A percentile compares a stretch with the other conserved stretches of the same genome.
Conservation (phyloP, 2,113 vertebrate genomes). For the Burhinus oedicnemus region DNA sequence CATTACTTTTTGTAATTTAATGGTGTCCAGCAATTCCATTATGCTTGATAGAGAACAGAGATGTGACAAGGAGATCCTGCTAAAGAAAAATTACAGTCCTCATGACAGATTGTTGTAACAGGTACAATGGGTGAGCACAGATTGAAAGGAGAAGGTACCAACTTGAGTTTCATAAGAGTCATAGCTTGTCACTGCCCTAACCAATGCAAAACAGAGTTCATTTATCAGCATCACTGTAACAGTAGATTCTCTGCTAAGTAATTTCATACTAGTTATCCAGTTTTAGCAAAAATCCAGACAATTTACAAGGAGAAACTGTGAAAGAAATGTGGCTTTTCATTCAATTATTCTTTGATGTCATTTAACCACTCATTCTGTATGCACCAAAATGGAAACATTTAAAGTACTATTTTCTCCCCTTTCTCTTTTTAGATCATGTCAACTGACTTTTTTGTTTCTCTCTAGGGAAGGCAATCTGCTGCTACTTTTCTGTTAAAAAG, state of each 20-base stretch:
- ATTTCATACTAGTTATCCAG: background rate
- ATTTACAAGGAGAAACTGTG: background rate
- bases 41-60: background rate
- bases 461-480: constrained; percentile 56
- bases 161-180: background rate
- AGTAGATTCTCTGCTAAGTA: background rate
- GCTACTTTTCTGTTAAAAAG: constrained; percentile 51
- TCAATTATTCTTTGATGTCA: background rate
- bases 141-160: background rate
- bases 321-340: background rate
- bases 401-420: constrained; percentile 23
- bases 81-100: background rate
- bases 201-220: background rate
- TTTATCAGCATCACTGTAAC: background rate
- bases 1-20: background rate
- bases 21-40: background rate
- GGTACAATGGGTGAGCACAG: background rate
- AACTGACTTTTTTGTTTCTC: constrained; percentile 8
- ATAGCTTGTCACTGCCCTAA: background rate
- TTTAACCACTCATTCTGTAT: background rate
- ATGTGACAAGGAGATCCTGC: background rate
- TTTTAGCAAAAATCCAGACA: background rate
- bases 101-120: background rate
- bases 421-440: constrained; percentile 53
- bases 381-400: background rate